These are phyloP conservation scores for Agrotis segetum DNA, from an alignment of 2,888 invertebrate genomes.

Conservation along the genomic window DNA sequence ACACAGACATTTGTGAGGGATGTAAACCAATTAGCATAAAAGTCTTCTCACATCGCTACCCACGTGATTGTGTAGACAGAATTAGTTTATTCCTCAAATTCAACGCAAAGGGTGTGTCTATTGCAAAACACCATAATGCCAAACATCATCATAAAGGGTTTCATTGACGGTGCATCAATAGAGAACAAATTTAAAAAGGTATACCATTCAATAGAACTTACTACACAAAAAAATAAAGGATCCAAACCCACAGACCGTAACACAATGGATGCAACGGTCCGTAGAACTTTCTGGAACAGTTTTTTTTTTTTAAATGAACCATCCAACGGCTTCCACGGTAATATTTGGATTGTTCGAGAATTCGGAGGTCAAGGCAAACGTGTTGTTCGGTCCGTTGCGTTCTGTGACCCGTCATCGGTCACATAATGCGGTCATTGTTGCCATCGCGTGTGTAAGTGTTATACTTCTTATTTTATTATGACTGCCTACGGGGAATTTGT, in stretches of 20 bases:
- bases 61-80: not conserved
- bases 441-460: conserved; percentile 6
- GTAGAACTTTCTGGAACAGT: conserved; percentile 43
- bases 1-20: not conserved
- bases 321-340: conserved; percentile 20
- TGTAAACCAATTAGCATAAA: not conserved
- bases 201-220: conserved; percentile 16
- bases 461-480: conserved; percentile 24
- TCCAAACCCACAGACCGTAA: conserved; percentile 2
- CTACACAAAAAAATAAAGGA: conserved; percentile 5
- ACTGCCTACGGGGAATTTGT: conserved; percentile 7
- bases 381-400: conserved; percentile 22
- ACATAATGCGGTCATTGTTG: conserved; percentile 56
- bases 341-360: conserved; percentile 39
- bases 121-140: conserved; percentile 11
- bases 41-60: not conserved
- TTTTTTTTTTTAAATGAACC: conserved; percentile 19
- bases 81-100: not conserved
- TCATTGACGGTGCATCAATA: conserved; percentile 36
- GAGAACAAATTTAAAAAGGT: conserved; percentile 39
- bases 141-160: conserved; percentile 18
- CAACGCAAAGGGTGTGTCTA: conserved; percentile 1
- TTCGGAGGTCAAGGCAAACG: conserved; percentile 57
- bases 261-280: conserved; percentile 45
- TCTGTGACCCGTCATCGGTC: conserved; percentile 35